These are phyloP conservation scores for Esperia sulphurella DNA, from an alignment of 2,888 invertebrate species.

Conservation along the genomic window DNA sequence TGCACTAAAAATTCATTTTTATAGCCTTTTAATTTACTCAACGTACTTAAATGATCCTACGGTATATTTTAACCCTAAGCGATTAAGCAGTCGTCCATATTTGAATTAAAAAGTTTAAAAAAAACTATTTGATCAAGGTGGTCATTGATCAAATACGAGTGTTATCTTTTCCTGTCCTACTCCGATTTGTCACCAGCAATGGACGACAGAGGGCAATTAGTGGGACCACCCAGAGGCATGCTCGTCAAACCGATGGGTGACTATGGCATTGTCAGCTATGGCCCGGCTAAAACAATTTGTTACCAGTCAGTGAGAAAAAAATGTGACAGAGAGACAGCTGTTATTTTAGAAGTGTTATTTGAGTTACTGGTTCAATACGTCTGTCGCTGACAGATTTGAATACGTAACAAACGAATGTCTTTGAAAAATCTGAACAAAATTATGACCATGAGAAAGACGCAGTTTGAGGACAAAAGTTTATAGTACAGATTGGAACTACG, in stretches of 20 bases:
- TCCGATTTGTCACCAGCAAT: constrained; percentile 47
- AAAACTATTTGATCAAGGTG: constrained; percentile 12
- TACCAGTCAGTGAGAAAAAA: constrained; percentile 20
- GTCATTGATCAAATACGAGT: constrained; percentile 31
- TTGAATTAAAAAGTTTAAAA: constrained; percentile 8
- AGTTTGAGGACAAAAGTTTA: too few species aligned
- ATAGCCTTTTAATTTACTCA: too few species aligned
- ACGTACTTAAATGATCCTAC: too few species aligned
- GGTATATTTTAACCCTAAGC: too few species aligned
- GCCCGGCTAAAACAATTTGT: constrained; percentile 36
- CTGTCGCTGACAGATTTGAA: constrained; percentile 10
- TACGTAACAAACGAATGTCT: constrained; percentile 1
- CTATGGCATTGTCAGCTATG: constrained; percentile 31
- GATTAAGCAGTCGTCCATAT: not conserved
- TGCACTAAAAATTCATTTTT: too few species aligned
- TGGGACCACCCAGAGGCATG: constrained; percentile 44
- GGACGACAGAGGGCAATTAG: constrained; percentile 48
- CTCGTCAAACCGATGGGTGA: constrained; percentile 29
- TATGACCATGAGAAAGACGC: not conserved
- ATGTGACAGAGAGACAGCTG: constrained; percentile 17
- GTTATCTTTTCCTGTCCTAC: constrained; percentile 35
- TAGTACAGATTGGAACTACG: too few species aligned
- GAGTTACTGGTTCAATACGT: constrained; percentile 8
- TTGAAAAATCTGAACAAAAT: not conserved
- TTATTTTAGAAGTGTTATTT: constrained; percentile 15